Base-by-base conservation (phyloP, 64 coral and sea anemone genomes). In the Stichodactyla helianthus region DNA sequence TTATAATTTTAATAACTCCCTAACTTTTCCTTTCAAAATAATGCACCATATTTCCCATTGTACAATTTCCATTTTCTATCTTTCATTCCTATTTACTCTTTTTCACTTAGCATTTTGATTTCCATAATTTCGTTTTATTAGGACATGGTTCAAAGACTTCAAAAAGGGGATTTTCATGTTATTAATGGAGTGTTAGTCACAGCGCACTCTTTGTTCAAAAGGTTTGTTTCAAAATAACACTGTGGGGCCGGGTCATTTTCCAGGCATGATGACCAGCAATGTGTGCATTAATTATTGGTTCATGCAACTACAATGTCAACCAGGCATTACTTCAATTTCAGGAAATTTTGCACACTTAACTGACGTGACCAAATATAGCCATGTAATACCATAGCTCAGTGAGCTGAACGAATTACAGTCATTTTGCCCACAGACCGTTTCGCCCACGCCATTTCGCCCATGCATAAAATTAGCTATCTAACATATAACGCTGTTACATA, bases 181-280 rank as follows among this genome's bases (percentile, higher is more conserved):
- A 99, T 99, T 19, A 99, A 99, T 88, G 97, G 97, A 86, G 97
- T 99, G 26, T 58, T 99, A 50, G 89, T 94, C 68, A 99, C 97
- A 59, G 97, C 97, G 15, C 97, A 99, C 74, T 99, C 97, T 14
- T 88, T 99, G 50, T 99, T 99, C 50, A 99, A 99, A 86, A 99
- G 97, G 97, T 95, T 71, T 25, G 83, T 55, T 82, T 20, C 19
- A 51, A 52, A 18, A 50, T 52, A 18, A 51, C 6, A 16, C 79
- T 16, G 18, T 79, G 25, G 77, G 51, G 14, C 23, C 5, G 13
- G 16, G 19, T 50, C 20, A 44, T 28, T 44, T 4, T 15, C 77
- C 77, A 79, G 35, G 35, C 35, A 44, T 44, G 35, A 44, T 44
- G 35, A 44, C 35, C 35, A 44, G 35, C 35, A 3, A 44, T 44